phyloP scores from a whole-genome alignment of 2,797 vertebrate species.

The Nyctibius grandis region DNA sequence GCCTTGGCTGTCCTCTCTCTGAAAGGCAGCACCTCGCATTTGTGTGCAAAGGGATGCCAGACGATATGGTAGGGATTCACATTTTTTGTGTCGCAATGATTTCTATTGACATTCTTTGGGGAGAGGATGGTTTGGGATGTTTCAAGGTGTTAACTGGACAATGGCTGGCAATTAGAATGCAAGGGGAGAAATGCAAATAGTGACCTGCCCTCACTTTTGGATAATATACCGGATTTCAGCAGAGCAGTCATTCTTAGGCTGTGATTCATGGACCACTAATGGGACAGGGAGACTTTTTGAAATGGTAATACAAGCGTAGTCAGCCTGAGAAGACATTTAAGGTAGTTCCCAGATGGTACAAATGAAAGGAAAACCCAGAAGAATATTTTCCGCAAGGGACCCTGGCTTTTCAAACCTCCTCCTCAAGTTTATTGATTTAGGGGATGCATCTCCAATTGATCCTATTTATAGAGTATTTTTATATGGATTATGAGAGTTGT shows the following conservation, averaged over 20 bases:
- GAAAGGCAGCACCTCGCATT: constrained; percentile 38
- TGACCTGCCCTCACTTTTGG: background rate
- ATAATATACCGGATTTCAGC: background rate
- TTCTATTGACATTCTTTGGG: background rate
- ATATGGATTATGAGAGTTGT: background rate
- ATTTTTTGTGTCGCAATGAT: background rate
- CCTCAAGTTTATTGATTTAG: background rate
- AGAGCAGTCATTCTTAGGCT: background rate
- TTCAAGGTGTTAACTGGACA: background rate
- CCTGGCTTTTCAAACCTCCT: background rate
- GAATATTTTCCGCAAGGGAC: background rate
- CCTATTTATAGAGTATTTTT: background rate
- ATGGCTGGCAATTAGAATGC: background rate
- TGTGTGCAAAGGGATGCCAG: constrained; percentile 18
- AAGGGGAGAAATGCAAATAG: background rate
- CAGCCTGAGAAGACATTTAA: background rate
- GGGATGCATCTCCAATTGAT: background rate
- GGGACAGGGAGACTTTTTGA: background rate
- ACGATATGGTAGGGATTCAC: background rate
- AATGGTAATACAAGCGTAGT: background rate
- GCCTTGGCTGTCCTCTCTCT: constrained; percentile 53
- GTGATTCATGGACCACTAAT: background rate
- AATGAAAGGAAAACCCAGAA: background rate
- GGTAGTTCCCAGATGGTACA: background rate
- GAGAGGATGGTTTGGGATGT: background rate